Evolutionary conservation across 2,888 invertebrate species (phyloP).

Genomic region (Ametastegia equiseti): DNA sequence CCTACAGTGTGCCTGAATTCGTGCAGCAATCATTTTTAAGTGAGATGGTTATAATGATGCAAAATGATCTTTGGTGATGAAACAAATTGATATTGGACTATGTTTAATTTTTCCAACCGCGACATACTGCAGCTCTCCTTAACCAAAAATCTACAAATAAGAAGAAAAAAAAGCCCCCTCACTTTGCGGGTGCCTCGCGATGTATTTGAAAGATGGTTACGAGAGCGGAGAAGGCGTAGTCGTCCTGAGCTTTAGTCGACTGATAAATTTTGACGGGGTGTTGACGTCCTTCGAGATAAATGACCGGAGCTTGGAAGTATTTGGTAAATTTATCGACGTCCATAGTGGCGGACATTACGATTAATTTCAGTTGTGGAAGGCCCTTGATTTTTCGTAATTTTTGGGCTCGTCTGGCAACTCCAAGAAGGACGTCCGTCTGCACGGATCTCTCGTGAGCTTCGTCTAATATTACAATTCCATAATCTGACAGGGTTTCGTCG

Average conservation of each 20-base stretch:
- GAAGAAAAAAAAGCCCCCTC: too few species aligned
- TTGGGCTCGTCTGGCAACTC: slow-evolving; percentile 93
- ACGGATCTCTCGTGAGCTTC: slow-evolving; percentile 98
- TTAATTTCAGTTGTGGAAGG: slow-evolving; percentile 83
- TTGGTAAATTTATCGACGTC: slow-evolving; percentile 94
- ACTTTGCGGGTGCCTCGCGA: slow-evolving; percentile 88
- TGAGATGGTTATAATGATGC: too few species aligned
- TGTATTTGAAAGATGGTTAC: slow-evolving; percentile 95
- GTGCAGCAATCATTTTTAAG: too few species aligned
- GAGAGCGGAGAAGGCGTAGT: slow-evolving; percentile 90
- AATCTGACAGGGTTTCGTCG: slow-evolving; percentile 86
- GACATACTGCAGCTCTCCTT: too few species aligned
- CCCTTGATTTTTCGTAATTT: slow-evolving; percentile 82
- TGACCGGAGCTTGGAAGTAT: slow-evolving; percentile 91
- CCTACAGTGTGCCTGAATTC: too few species aligned
- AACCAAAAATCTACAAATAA: too few species aligned
- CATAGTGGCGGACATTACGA: slow-evolving; percentile 98
- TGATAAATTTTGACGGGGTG: slow-evolving; percentile 88
- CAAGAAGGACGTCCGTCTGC: slow-evolving; percentile 95
- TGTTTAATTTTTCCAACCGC: too few species aligned
- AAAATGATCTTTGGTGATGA: too few species aligned
- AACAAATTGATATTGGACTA: too few species aligned
- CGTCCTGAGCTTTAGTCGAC: slow-evolving; percentile 84
- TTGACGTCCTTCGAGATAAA: slow-evolving; percentile 94
- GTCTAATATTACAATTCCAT: slow-evolving; percentile 91